phyloP scores from a whole-genome alignment of 2,113 vertebrate genomes.

The Pan paniscus region DNA sequence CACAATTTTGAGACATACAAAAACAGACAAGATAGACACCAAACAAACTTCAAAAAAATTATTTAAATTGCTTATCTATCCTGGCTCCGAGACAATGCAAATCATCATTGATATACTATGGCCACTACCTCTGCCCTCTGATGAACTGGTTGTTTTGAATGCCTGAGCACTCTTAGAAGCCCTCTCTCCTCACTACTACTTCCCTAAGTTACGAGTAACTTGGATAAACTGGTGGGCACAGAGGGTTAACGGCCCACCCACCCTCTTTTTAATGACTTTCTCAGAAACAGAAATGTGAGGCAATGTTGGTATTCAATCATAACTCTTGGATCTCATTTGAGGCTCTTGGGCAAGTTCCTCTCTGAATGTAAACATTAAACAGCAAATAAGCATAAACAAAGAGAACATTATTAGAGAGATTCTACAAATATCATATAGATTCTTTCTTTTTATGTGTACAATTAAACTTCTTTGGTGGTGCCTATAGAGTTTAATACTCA shows the following conservation, averaged over 20 bases:
- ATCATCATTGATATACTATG: neutral
- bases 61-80: neutral
- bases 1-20: neutral
- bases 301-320: neutral
- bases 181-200: neutral
- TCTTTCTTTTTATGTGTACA: neutral
- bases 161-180: neutral
- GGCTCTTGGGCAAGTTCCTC: neutral
- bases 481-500: neutral
- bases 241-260: neutral
- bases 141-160: neutral
- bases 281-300: neutral
- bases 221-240: neutral
- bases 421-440: neutral
- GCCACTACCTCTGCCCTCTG: neutral
- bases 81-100: neutral
- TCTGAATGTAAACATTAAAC: neutral
- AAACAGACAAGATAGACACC: neutral
- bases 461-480: neutral
- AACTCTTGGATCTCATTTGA: neutral
- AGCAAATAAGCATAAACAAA: constrained; percentile 1
- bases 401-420: neutral
- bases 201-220: neutral
- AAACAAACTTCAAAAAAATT: neutral
- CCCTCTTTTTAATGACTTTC: neutral